Percentiles rank a stretch among this genome's conserved stretches.
These are phyloP conservation scores for Eilema caniola DNA, from an alignment of 2,888 invertebrate genomes.

Conservation along the genomic window DNA sequence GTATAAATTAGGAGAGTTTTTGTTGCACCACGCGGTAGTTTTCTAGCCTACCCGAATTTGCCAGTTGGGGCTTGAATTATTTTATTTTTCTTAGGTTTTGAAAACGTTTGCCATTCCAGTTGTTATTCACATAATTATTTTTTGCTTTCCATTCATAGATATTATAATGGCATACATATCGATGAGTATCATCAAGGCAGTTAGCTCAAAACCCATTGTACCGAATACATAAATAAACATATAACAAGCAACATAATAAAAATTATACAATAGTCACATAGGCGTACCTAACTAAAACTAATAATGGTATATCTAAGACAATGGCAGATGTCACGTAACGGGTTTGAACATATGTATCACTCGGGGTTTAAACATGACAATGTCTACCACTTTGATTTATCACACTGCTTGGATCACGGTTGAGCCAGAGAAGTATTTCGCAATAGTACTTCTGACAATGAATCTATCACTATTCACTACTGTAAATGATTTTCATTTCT, in stretches of 20 bases:
- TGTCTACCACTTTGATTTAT: conserved; percentile 21
- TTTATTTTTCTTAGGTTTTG: too few relatives aligned
- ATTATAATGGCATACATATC: too few relatives aligned
- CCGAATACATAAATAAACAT: too few relatives aligned
- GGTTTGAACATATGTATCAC: conserved; percentile 13
- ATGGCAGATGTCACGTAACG: conserved; percentile 19
- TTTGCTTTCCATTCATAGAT: too few relatives aligned
- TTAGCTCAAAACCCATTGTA: too few relatives aligned
- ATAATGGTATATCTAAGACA: not conserved
- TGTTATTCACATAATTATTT: too few relatives aligned
- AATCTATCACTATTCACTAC: not conserved
- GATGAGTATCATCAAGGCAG: too few relatives aligned
- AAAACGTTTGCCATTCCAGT: too few relatives aligned
- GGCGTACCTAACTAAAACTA: not conserved
- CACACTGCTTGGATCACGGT: not conserved
- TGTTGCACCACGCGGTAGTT: too few relatives aligned
- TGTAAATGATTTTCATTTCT: not conserved
- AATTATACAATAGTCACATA: not conserved
- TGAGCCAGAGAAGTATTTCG: not conserved
- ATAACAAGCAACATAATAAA: not conserved
- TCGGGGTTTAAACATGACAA: conserved; percentile 10
- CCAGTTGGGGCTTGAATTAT: too few relatives aligned
- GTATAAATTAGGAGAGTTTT: too few relatives aligned
- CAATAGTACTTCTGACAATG: not conserved
- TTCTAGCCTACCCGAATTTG: too few relatives aligned